Percentiles rank a stretch among this genome's conserved stretches.
Conservation (phyloP, 2,797 vertebrate genomes). For the Cirrhinus mrigala region DNA sequence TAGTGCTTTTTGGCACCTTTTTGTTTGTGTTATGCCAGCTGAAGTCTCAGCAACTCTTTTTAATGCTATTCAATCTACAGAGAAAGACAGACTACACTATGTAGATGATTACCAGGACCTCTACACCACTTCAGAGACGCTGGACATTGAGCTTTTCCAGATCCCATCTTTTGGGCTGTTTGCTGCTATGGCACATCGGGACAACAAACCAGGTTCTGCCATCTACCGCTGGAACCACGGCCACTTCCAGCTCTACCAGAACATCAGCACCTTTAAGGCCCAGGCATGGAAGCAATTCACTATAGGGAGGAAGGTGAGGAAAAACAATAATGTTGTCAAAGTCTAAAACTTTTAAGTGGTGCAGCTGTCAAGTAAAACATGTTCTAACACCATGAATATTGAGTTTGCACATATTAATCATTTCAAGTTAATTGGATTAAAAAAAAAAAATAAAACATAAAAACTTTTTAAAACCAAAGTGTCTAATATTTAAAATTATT, state of each 20-base stretch:
- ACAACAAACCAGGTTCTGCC: conserved; percentile 79
- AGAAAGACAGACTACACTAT: conserved; percentile 87
- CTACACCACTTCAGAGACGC: conserved; percentile 88
- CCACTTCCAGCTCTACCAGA: conserved; percentile 90
- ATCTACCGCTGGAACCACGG: conserved; percentile 88
- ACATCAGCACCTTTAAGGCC: conserved; percentile 89
- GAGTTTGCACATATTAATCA: not conserved
- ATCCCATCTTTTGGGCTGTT: conserved; percentile 88
- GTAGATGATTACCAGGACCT: conserved; percentile 84
- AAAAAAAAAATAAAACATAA: too few relatives aligned
- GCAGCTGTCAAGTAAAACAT: not conserved
- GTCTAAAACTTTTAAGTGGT: not conserved
- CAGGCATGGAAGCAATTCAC: conserved; percentile 93
- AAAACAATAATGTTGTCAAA: not conserved
- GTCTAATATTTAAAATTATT: too few relatives aligned
- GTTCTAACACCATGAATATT: not conserved
- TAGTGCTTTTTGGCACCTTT: not conserved
- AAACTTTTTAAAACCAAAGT: too few relatives aligned
- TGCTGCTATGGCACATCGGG: conserved; percentile 86
- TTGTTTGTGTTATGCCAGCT: not conserved
- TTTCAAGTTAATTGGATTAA: too few relatives aligned
- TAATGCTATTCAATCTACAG: conserved; percentile 67
- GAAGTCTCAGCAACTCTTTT: not conserved
- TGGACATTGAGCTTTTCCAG: conserved; percentile 91
- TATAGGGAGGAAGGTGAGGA: conserved; percentile 86